A percentile compares a stretch with the other conserved stretches of the same genome.
Evolutionary conservation across 2,797 vertebrate genomes (phyloP).

Genomic region (Lophotriccus pileatus): DNA sequence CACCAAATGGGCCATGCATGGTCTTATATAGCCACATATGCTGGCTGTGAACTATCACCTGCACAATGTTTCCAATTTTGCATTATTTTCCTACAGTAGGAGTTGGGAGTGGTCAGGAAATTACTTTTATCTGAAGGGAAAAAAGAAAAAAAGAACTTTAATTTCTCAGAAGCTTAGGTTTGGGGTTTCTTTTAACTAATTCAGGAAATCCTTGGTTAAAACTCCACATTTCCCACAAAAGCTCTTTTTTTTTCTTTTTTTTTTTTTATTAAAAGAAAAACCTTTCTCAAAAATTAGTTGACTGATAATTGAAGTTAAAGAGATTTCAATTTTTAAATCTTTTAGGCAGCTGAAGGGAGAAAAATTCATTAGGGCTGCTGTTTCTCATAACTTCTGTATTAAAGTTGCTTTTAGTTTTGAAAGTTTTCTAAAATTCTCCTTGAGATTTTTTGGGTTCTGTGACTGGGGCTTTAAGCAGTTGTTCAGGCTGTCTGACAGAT

Average conservation of each 20-base stretch:
- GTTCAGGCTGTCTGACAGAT: neutral
- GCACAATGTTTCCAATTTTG: neutral
- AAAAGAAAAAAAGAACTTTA: neutral
- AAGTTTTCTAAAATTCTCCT: neutral
- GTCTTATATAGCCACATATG: neutral
- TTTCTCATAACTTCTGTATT: neutral
- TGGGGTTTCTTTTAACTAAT: neutral
- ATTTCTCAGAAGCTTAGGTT: neutral
- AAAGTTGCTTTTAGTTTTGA: neutral
- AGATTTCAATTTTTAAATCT: neutral
- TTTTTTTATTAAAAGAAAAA: no score
- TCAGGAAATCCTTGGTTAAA: neutral
- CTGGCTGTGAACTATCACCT: neutral
- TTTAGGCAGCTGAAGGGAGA: neutral
- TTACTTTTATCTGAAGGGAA: neutral
- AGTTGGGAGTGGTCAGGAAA: neutral
- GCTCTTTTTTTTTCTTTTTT: neutral
- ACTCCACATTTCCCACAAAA: neutral
- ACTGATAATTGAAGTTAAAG: neutral
- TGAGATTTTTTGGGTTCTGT: neutral
- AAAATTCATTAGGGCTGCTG: neutral
- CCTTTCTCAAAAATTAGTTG: neutral
- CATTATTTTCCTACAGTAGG: neutral
- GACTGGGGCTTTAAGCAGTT: neutral
- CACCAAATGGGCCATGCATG: neutral